phyloP scores from a whole-genome alignment of 2,797 vertebrate species.

The Xerus rutilus region DNA sequence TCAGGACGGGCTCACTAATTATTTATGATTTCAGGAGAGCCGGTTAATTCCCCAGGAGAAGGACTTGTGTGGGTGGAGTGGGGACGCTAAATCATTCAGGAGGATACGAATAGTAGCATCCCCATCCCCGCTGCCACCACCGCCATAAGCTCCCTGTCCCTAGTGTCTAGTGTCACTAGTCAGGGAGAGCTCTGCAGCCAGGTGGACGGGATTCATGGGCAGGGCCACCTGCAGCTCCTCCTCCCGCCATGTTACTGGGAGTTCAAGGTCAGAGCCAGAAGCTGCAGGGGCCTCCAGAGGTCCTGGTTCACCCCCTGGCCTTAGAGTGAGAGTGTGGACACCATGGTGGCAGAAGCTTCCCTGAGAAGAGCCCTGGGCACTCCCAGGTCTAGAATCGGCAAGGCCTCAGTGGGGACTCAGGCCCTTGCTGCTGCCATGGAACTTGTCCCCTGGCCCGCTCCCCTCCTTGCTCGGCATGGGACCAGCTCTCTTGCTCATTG shows the following conservation, averaged over 20 bases:
- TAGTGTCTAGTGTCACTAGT: neutral
- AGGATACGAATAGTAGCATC: neutral
- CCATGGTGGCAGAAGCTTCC: neutral
- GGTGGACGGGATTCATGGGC: accelerated
- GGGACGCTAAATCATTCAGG: conserved; percentile 25
- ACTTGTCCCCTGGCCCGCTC: accelerated
- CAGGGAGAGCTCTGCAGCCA: neutral
- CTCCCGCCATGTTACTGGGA: accelerated
- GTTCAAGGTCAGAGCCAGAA: neutral
- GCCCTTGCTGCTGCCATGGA: neutral
- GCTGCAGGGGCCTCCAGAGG: neutral
- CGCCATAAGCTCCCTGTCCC: neutral
- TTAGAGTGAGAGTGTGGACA: neutral
- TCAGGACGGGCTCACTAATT: conserved; percentile 65
- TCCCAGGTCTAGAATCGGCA: neutral
- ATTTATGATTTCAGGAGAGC: conserved; percentile 80
- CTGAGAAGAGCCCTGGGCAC: neutral
- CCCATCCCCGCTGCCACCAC: accelerated
- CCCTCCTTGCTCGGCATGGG: accelerated
- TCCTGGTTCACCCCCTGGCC: neutral
- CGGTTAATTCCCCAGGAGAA: conserved; percentile 70
- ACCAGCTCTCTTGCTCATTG: neutral
- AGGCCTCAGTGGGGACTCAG: neutral
- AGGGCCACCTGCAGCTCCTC: neutral
- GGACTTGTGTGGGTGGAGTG: neutral